phyloP scores from a whole-genome alignment of 1,140 invertebrate genomes.

The Metopolophium dirhodum region DNA sequence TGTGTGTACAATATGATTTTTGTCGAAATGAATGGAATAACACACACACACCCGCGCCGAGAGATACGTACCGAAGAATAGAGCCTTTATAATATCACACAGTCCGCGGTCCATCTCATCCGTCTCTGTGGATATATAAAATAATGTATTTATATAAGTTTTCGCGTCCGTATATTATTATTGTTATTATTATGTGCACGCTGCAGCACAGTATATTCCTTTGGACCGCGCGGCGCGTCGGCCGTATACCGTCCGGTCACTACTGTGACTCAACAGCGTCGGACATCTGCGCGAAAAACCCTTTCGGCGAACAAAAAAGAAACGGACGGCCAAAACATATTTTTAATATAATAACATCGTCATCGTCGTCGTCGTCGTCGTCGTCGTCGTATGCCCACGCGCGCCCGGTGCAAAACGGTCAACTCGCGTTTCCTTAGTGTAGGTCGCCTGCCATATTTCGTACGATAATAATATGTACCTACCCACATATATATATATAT shows the following conservation, averaged over 20 bases:
- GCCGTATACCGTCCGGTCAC: not conserved
- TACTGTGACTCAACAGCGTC: constrained; percentile 10
- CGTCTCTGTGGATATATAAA: not conserved
- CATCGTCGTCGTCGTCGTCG: no score
- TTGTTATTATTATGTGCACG: not conserved
- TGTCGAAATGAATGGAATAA: not conserved
- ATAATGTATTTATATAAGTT: not conserved
- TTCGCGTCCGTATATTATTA: not conserved
- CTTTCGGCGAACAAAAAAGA: not conserved
- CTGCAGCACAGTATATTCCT: not conserved
- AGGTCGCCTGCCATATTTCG: not conserved
- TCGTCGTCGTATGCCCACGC: no score
- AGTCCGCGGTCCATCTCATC: not conserved
- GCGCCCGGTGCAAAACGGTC: not conserved
- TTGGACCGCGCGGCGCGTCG: not conserved
- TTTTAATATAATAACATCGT: constrained; percentile 1
- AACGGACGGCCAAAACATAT: not conserved
- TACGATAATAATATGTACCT: no score
- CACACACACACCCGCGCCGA: no score
- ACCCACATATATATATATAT: not conserved
- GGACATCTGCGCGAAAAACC: not conserved
- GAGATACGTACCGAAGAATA: not conserved
- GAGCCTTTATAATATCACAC: not conserved
- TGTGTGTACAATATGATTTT: not conserved
- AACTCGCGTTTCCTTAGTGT: not conserved